Evolutionary conservation across 37 sponge, comb jelly and placozoan genomes (phyloP).

Genomic region (Eunapius fragilis): DNA sequence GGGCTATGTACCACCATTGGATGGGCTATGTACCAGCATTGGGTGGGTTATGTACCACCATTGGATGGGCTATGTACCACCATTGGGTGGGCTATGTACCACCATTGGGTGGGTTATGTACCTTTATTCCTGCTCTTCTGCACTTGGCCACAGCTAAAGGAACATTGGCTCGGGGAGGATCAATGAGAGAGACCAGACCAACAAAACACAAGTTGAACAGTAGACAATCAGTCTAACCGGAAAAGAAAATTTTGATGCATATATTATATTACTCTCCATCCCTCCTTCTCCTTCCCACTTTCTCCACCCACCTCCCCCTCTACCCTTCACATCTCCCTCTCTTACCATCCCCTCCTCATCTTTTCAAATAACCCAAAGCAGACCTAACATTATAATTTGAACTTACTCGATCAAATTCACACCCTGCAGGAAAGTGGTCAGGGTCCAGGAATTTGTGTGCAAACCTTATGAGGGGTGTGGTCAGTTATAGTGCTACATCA

Average conservation of each 20-base stretch:
- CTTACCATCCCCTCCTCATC: not conserved
- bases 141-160: slow-evolving; percentile 94
- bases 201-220: slow-evolving; percentile 75
- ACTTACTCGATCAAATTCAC: slow-evolving; percentile 79
- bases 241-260: not conserved
- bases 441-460: slow-evolving; percentile 69
- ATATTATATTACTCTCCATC: slow-evolving; percentile 12
- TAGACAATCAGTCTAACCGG: not conserved
- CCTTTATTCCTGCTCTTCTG: slow-evolving; percentile 94
- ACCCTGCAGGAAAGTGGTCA: slow-evolving; percentile 79
- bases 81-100: too few relatives aligned
- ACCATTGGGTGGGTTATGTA: too few relatives aligned
- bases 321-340: not conserved
- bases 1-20: too few relatives aligned
- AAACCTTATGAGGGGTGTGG: too few relatives aligned
- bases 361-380: too few relatives aligned
- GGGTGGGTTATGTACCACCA: too few relatives aligned
- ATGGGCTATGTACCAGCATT: too few relatives aligned
- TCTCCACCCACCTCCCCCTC: not conserved
- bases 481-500: too few relatives aligned
- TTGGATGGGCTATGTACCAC: too few relatives aligned
- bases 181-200: slow-evolving; percentile 94
- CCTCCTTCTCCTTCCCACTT: too few relatives aligned
- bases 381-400: not conserved
- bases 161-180: slow-evolving; percentile 95